Base-by-base conservation (phyloP, 2,888 invertebrate genomes). In the Lomographa bimaculata region DNA sequence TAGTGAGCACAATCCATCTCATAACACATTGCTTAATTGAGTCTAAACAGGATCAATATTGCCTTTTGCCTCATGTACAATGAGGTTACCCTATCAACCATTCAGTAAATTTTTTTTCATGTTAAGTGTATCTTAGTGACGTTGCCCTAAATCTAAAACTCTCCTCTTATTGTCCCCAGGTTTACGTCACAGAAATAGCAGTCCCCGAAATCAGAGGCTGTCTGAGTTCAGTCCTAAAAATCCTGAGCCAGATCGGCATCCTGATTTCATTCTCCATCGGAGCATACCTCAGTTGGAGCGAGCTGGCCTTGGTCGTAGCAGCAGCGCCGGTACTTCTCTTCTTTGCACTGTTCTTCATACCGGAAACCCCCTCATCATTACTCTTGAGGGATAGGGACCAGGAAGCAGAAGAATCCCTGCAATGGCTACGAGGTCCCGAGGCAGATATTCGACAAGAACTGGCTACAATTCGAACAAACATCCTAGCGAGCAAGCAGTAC, bases 141-240 rank as follows among this genome's bases (percentile, higher is more conserved):
- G n/a, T n/a, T n/a, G n/a, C n/a, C n/a, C n/a, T n/a, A n/a, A n/a
- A n/a, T n/a, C n/a, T n/a, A n/a, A n/a, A n/a, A n/a, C n/a, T n/a
- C n/a, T n/a, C n/a, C n/a, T n/a, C n/a, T n/a, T n/a, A n/a, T 80
- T 81, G 71, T 78, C 62, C 72, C 2, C 91, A 91, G 93, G 95
- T 97, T 48, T 98, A 97, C 87, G 94, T 97, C 60, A 96, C 96
- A 56, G 97, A 98, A 85, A 96, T 97, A 60, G 94, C 97, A 7
- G 94, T 96, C 18, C 95, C 96, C 11, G 94, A 95, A 46, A 94
- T 96, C 61, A 90, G 97, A 50, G 97, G 97, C 2, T 94, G 95
- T 50, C 90, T 97, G 26, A 96, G 96, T 60, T 95, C 96, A 9
- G 92, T 96, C 42, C 90, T 96, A 32, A 97, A 97, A 83, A 93